Conservation (phyloP, 2,113 vertebrate species). For the Ascaphus truei region DNA sequence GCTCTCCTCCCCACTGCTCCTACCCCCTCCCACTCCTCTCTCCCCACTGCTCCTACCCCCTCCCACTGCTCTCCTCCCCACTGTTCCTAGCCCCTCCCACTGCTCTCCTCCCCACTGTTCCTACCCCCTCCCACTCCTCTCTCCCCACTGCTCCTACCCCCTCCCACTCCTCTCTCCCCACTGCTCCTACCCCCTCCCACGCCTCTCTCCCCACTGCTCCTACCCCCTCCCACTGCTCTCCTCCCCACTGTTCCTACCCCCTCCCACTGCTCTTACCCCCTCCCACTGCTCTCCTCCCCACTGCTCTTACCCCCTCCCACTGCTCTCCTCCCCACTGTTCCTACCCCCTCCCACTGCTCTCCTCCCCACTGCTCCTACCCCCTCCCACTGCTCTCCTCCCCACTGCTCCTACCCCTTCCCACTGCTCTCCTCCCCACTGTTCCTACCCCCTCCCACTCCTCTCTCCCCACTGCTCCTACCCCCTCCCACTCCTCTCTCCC, state of each 20-base stretch:
- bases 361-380: no score
- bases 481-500: not conserved
- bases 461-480: fast-evolving
- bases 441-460: fast-evolving
- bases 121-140: no score
- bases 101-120: fast-evolving
- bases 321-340: fast-evolving
- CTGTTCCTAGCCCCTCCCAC: fast-evolving
- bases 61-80: fast-evolving
- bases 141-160: not conserved
- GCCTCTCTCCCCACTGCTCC: fast-evolving
- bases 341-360: no score
- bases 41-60: no score
- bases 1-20: no score
- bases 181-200: fast-evolving
- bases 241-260: no score
- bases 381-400: no score
- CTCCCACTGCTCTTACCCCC: not conserved
- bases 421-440: no score
- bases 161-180: no score
- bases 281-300: no score
- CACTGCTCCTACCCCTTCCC: no score
- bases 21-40: not conserved
- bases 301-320: fast-evolving
- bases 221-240: no score